Evolutionary conservation across 2,797 vertebrate species (phyloP), one percentile per base, ranked within the genome.

Genomic region (Psittacula derbiana): DNA sequence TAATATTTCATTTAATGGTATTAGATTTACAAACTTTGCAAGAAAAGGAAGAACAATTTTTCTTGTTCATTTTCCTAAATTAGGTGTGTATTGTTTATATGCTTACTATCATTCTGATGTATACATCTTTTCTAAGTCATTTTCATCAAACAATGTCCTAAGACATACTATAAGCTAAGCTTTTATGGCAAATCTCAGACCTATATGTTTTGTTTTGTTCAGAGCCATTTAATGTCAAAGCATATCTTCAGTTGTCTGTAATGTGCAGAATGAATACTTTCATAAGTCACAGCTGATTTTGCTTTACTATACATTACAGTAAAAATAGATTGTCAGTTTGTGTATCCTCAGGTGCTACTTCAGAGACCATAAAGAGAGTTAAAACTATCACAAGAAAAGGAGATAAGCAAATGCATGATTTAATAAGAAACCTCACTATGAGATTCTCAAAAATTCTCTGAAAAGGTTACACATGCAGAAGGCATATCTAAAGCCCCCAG

Each of bases 401-500:
- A 31, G 30, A 70, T 57, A 79, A 74, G 74, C 33, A 76, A 92
- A 79, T 70, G 23, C 10, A 28, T 46, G 49, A 55, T 88, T 88
- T 82, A 87, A 69, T 49, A 75, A 0, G 4, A 74, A 33, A 57
- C 24, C 31, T 82, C 74, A 21, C 19, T 28, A 3, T 7, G 13
- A 65, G 21, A 5, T 24, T 41, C 40, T 36, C 0, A 0, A 69
- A 18, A n/a, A n/a, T n/a, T n/a, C n/a, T n/a, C n/a, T 2, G 12
- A 58, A 88, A 95, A 78, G 21, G 74, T 75, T 84, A 55, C 28
- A 3, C 15, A 6, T 0, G 0, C 44, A 33, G 47, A 80, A 87
- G 55, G 16, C 30, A 50, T 49, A 23, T 69, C 46, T 76, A 38
- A 92, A 94, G 44, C 11, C 44, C 44, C 7, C 60, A 92, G 74